Conservation (phyloP, 1,140 invertebrate genomes). For the Pseudomyrmex cubaensis region DNA sequence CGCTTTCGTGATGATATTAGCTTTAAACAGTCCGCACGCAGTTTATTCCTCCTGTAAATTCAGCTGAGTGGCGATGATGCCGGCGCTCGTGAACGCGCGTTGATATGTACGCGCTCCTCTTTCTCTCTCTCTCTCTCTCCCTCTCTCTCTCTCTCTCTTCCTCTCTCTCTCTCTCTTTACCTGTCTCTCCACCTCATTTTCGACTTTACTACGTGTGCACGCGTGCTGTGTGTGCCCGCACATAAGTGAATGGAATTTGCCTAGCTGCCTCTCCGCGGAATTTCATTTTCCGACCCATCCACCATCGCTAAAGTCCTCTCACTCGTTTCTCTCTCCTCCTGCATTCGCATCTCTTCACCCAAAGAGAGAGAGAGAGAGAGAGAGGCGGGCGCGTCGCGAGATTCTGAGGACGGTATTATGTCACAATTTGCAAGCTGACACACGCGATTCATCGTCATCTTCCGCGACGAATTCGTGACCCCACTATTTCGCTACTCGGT, state of each 20-base stretch:
- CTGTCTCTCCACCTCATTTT: constrained; percentile 9
- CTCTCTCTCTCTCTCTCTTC: not conserved
- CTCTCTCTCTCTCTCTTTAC: not conserved
- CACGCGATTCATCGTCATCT: constrained; percentile 53
- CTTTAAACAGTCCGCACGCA: constrained; percentile 32
- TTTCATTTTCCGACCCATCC: constrained; percentile 78
- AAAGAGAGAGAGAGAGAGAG: constrained; percentile 11
- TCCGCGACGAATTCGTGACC: constrained; percentile 40
- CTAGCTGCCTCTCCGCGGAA: constrained; percentile 68
- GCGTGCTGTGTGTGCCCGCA: constrained; percentile 46
- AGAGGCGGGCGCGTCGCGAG: not conserved
- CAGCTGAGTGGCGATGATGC: constrained; percentile 26
- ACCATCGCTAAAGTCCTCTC: constrained; percentile 60
- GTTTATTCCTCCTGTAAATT: constrained; percentile 69
- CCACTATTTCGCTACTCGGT: constrained; percentile 23
- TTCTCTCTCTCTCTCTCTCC: constrained; percentile 11
- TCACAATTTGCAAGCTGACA: constrained; percentile 67
- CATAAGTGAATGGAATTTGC: constrained; percentile 72
- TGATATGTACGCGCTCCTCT: constrained; percentile 13
- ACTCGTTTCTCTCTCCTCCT: not conserved
- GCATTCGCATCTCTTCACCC: constrained; percentile 25
- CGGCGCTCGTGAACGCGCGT: constrained; percentile 57
- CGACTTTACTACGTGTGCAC: constrained; percentile 48
- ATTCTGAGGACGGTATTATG: constrained; percentile 61
- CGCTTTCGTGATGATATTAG: constrained; percentile 51